These are phyloP conservation scores for Aporophyla lueneburgensis DNA, from an alignment of 2,888 invertebrate species.

Conservation along the genomic window DNA sequence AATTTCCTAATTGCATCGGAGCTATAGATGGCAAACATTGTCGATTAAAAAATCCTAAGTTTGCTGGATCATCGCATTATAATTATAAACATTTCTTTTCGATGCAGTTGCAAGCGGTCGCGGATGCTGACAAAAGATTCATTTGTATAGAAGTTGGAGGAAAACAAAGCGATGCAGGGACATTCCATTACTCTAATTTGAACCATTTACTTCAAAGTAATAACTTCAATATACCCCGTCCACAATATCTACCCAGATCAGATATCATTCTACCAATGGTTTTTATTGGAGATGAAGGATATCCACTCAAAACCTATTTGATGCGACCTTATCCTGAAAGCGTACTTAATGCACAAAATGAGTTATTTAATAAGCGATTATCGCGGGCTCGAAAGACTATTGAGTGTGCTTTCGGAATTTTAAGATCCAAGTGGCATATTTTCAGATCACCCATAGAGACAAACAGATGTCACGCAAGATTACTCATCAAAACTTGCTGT, in stretches of 20 bases:
- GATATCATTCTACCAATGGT: slow-evolving; percentile 44
- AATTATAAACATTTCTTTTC: slow-evolving; percentile 40
- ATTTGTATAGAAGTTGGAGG: slow-evolving; percentile 53
- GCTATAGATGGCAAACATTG: background rate
- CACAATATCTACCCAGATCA: background rate
- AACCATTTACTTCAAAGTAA: slow-evolving; percentile 32
- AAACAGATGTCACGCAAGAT: slow-evolving; percentile 57
- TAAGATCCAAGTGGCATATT: slow-evolving; percentile 54
- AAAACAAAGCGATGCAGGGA: slow-evolving; percentile 61
- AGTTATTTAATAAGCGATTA: slow-evolving; percentile 41
- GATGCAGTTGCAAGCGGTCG: slow-evolving; percentile 56
- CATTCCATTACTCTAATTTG: slow-evolving; percentile 61
- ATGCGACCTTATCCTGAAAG: slow-evolving; percentile 58
- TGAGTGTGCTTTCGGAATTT: slow-evolving; percentile 57
- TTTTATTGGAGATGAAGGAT: slow-evolving; percentile 55
- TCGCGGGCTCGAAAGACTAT: slow-evolving; percentile 19
- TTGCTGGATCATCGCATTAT: slow-evolving; percentile 1
- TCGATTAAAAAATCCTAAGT: background rate
- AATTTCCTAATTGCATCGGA: slow-evolving; percentile 4
- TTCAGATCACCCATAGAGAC: slow-evolving; percentile 55
- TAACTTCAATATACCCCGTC: no score
- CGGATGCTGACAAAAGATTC: slow-evolving; percentile 50
- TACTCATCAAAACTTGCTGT: slow-evolving; percentile 47
- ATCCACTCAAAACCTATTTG: slow-evolving; percentile 53
- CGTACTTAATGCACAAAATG: slow-evolving; percentile 30